phyloP scores from a whole-genome alignment of 2,113 vertebrate species.

The Todiramphus chloris region DNA sequence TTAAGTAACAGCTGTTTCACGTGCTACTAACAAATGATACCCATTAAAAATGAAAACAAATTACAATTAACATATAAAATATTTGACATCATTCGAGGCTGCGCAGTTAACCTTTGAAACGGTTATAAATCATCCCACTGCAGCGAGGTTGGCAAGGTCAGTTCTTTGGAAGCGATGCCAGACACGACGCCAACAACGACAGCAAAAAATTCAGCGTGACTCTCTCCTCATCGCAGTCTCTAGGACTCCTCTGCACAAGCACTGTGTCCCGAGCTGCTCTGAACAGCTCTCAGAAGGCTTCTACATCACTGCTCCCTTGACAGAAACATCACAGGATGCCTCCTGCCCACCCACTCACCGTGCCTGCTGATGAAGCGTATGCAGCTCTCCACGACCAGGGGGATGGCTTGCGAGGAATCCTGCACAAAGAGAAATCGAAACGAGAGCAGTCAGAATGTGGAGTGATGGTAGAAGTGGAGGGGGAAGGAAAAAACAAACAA shows the following conservation, averaged over 20 bases:
- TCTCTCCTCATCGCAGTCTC: background rate
- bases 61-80: background rate
- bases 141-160: background rate
- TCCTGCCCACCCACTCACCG: slow-evolving; percentile 74
- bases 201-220: fast-evolving
- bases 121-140: background rate
- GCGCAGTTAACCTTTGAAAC: background rate
- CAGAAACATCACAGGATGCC: fast-evolving
- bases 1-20: slow-evolving; percentile 28
- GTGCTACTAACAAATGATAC: background rate
- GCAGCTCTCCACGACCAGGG: slow-evolving; percentile 96
- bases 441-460: background rate
- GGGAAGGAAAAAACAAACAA: fast-evolving
- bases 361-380: slow-evolving; percentile 97
- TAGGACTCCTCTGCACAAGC: background rate
- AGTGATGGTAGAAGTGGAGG: fast-evolving
- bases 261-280: fast-evolving
- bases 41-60: slow-evolving; percentile 24
- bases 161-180: fast-evolving
- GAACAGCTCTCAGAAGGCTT: background rate
- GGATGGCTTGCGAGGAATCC: slow-evolving; percentile 91
- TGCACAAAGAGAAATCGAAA: slow-evolving; percentile 34
- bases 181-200: fast-evolving
- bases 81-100: background rate
- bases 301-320: fast-evolving